Conservation (phyloP, 2,797 vertebrate species). For the Neostethus bicornis region DNA sequence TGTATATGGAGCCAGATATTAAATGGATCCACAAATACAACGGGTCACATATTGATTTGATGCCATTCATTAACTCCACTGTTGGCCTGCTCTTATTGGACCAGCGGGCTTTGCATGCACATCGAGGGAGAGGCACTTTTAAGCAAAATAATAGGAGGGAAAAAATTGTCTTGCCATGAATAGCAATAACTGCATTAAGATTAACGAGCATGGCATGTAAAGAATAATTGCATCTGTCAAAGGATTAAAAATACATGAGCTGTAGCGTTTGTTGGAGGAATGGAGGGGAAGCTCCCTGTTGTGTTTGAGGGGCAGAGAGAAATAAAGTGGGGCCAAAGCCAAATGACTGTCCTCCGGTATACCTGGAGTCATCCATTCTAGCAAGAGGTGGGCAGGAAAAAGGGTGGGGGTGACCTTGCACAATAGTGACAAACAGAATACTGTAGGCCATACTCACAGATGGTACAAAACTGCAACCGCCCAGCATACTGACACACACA, state of each 20-base stretch:
- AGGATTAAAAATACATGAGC: slow-evolving; percentile 82
- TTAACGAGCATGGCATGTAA: slow-evolving; percentile 80
- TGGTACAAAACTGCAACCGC: slow-evolving; percentile 59
- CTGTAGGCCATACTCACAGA: slow-evolving; percentile 62
- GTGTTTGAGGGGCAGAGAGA: slow-evolving; percentile 66
- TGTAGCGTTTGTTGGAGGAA: slow-evolving; percentile 68
- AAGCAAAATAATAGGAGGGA: slow-evolving; percentile 70
- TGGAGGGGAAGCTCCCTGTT: slow-evolving; percentile 54
- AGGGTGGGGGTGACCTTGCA: slow-evolving; percentile 73
- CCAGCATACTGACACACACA: slow-evolving; percentile 40
- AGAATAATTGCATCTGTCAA: slow-evolving; percentile 83
- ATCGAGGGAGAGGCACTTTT: slow-evolving; percentile 46
- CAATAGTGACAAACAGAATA: slow-evolving; percentile 64
- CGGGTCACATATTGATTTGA: slow-evolving; percentile 67
- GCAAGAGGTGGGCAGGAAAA: slow-evolving; percentile 40
- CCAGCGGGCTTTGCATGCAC: slow-evolving; percentile 28
- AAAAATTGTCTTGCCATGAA: slow-evolving; percentile 74
- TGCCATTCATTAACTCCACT: slow-evolving; percentile 62
- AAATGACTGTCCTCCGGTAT: slow-evolving; percentile 75
- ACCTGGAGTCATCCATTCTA: slow-evolving; percentile 76
- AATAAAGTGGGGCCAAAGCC: slow-evolving; percentile 66
- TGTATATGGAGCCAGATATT: slow-evolving; percentile 64
- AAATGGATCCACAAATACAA: slow-evolving; percentile 63
- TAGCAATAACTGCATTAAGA: slow-evolving; percentile 84
- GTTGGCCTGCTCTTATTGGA: slow-evolving; percentile 66